phyloP scores from a whole-genome alignment of 1,140 invertebrate species.

The honey bee (Apis mellifera) region Amel_HAv3.1 CM009931.2:1005501-1006000 shows the following conservation, averaged over 20 bases:
- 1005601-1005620: background rate
- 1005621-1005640: background rate
- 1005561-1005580: background rate
- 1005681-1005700: background rate
- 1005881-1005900: conserved; percentile 71
- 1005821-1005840: conserved; percentile 74
- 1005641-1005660: background rate
- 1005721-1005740: conserved; percentile 2
- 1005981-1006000: conserved; percentile 42
- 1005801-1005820: conserved; percentile 77
- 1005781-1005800: conserved; percentile 79
- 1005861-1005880: conserved; percentile 77
- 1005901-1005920: conserved; percentile 46
- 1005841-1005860: conserved; percentile 74
- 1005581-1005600: background rate
- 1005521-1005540: background rate
- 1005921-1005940: conserved; percentile 29
- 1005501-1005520: background rate
- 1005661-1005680: background rate
- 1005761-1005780: conserved; percentile 58
- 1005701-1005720: conserved; percentile 13
- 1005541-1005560: conserved; percentile 3
- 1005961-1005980: conserved; percentile 58
- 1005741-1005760: background rate
- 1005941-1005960: conserved; percentile 58